Evolutionary conservation across 2,797 vertebrate species (phyloP).

Genomic region (Decapterus maruadsi): DNA sequence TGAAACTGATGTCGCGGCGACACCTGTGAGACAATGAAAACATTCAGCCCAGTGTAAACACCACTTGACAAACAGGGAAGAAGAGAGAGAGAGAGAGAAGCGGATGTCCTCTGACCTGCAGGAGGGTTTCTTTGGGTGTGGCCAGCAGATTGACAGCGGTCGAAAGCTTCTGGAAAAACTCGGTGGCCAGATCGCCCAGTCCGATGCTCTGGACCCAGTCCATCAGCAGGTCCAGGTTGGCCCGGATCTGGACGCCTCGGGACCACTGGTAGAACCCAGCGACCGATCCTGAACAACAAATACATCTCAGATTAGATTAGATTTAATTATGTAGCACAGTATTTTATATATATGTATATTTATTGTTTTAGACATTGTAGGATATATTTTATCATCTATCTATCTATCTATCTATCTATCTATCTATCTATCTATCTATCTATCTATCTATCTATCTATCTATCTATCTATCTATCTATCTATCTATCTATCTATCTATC

Average conservation of each 20-base stretch:
- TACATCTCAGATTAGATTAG: background rate
- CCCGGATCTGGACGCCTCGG: conserved; percentile 86
- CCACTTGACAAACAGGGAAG: conserved; percentile 61
- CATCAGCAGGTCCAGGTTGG: conserved; percentile 87
- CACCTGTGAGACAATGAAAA: conserved; percentile 41
- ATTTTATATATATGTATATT: too few relatives aligned
- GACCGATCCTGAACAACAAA: conserved; percentile 77
- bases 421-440: too few relatives aligned
- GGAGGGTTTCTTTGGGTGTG: conserved; percentile 86
- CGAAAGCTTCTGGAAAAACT: conserved; percentile 87
- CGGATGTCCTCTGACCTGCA: conserved; percentile 82
- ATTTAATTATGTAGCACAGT: too few relatives aligned
- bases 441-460: too few relatives aligned
- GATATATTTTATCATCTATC: too few relatives aligned
- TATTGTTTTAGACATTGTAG: too few relatives aligned
- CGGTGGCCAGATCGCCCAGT: conserved; percentile 76
- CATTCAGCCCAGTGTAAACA: conserved; percentile 17
- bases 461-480: too few relatives aligned
- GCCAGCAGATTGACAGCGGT: conserved; percentile 88
- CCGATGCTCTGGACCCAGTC: conserved; percentile 86
- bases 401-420: too few relatives aligned
- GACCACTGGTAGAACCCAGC: conserved; percentile 88
- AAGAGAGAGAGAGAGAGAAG: too few relatives aligned
- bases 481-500: too few relatives aligned
- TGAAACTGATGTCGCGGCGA: conserved; percentile 4